A percentile compares a stretch with the other conserved stretches of the same genome.
phyloP scores from a whole-genome alignment of 1,140 invertebrate species.

The Brachionus asplanchnoidis region DNA sequence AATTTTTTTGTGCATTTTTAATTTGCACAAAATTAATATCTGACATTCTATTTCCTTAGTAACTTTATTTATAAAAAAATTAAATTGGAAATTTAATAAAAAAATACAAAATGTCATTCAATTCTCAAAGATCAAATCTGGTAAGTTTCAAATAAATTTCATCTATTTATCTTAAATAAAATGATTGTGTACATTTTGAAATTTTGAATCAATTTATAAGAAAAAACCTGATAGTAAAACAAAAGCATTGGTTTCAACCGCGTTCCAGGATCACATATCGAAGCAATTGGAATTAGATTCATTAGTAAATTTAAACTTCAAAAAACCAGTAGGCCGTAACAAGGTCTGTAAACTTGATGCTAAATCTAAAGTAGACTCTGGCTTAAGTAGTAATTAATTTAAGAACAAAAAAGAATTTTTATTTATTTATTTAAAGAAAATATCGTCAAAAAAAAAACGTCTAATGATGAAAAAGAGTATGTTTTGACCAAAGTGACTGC shows the following conservation, averaged over 20 bases:
- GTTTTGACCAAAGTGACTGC: not conserved
- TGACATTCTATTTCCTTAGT: too few relatives aligned
- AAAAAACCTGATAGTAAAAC: not conserved
- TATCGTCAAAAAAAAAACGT: not conserved
- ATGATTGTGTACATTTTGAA: not conserved
- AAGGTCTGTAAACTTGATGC: not conserved
- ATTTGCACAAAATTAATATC: too few relatives aligned
- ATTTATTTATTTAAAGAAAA: not conserved
- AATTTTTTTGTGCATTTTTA: too few relatives aligned
- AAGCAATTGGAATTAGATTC: conserved; percentile 9
- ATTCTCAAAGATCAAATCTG: too few relatives aligned
- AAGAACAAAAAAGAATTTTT: not conserved
- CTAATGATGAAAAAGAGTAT: conserved; percentile 9
- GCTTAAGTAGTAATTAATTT: not conserved
- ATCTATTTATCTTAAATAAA: not conserved
- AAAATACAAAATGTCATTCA: too few relatives aligned
- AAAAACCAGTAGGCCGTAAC: not conserved
- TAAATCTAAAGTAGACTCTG: conserved; percentile 9
- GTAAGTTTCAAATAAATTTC: too few relatives aligned
- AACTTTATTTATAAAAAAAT: too few relatives aligned
- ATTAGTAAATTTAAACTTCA: not conserved
- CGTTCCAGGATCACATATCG: conserved; percentile 37
- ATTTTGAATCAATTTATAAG: not conserved
- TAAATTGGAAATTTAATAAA: too few relatives aligned
- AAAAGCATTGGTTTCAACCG: conserved; percentile 15